Evolutionary conservation across 2,797 vertebrate genomes (phyloP).

Genomic region (Neosilurus hyrtlii): DNA sequence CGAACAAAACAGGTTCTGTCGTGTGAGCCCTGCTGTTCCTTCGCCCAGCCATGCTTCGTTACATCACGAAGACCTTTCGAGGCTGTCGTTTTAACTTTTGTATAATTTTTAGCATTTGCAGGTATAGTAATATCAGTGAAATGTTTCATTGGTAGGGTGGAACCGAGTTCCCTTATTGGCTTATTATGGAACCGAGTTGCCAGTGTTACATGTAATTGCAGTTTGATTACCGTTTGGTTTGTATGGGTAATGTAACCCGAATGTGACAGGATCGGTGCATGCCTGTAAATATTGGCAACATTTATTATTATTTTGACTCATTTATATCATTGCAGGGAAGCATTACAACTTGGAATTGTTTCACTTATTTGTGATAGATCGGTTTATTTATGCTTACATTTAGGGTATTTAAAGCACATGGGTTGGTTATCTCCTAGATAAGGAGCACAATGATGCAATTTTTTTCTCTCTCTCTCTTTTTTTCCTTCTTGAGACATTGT

Average conservation of each 20-base stretch:
- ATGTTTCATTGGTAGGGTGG: too few relatives aligned
- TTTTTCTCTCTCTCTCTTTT: background rate
- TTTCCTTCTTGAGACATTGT: background rate
- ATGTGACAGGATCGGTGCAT: background rate
- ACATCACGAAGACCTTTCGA: background rate
- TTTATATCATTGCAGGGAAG: background rate
- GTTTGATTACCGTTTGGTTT: background rate
- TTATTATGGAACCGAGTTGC: too few relatives aligned
- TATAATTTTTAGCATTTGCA: background rate
- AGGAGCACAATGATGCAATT: background rate
- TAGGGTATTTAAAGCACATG: background rate
- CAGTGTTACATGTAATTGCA: background rate
- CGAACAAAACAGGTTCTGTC: background rate
- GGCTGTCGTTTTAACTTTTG: background rate
- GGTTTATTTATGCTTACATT: background rate
- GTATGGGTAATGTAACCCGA: background rate
- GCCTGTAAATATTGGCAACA: background rate
- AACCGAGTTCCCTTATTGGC: too few relatives aligned
- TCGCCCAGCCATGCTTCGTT: too few relatives aligned
- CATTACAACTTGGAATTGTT: background rate
- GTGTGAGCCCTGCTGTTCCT: background rate
- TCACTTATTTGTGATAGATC: background rate
- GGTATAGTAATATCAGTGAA: background rate
- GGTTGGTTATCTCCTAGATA: background rate
- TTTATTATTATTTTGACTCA: background rate